phyloP scores from a whole-genome alignment of 2,113 vertebrate species.

The Ophthalmolycus amberensis region DNA sequence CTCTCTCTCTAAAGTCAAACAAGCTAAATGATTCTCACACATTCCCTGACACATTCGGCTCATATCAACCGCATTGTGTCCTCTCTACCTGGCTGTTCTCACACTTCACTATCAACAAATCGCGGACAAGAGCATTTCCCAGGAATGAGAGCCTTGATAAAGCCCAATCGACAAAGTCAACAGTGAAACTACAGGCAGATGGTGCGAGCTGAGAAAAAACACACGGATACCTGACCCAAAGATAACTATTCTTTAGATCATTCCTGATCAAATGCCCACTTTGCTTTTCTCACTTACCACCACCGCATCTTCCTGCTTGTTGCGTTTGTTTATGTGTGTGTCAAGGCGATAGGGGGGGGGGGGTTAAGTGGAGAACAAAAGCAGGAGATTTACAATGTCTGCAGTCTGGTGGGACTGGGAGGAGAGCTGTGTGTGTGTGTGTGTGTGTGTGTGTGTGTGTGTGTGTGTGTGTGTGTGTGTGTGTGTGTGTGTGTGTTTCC shows the following conservation, averaged over 20 bases:
- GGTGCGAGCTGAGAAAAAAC: slow-evolving; percentile 26
- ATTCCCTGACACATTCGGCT: slow-evolving; percentile 1
- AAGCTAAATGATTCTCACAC: slow-evolving; percentile 39
- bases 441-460: no score
- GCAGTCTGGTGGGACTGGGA: slow-evolving; percentile 21
- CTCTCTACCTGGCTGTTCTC: slow-evolving; percentile 63
- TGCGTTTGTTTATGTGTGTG: not conserved
- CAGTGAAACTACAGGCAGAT: slow-evolving; percentile 58
- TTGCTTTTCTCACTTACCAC: not conserved
- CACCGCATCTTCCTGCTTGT: slow-evolving; percentile 17
- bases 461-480: no score
- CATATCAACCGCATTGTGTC: slow-evolving; percentile 21
- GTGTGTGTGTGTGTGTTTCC: not conserved
- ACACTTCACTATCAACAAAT: slow-evolving; percentile 68
- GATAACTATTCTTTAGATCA: not conserved
- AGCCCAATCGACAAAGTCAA: slow-evolving; percentile 66
- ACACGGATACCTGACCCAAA: slow-evolving; percentile 10
- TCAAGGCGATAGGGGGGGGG: not conserved
- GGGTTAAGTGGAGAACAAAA: slow-evolving; percentile 18
- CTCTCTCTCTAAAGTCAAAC: slow-evolving; percentile 24
- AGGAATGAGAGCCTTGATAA: slow-evolving; percentile 69
- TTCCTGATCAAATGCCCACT: slow-evolving; percentile 11
- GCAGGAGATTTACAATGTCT: slow-evolving; percentile 38
- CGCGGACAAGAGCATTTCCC: slow-evolving; percentile 50
- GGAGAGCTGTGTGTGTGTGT: slow-evolving; percentile 13